These are phyloP conservation scores for Vulpes lagopus DNA, from an alignment of 2,113 vertebrate species.

Conservation along the genomic window DNA sequence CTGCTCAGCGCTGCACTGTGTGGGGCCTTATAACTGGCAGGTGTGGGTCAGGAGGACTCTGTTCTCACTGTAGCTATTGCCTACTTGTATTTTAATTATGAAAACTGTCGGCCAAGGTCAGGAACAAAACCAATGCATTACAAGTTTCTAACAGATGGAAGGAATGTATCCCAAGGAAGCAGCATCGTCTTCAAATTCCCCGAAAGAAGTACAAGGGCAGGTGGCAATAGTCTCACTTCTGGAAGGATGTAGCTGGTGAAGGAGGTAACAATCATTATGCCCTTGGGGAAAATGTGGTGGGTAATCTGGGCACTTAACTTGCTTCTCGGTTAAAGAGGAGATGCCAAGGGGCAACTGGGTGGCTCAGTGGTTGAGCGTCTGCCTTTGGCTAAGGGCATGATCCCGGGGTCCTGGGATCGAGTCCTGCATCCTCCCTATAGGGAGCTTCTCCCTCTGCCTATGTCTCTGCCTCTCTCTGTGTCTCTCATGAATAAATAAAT, in stretches of 20 bases:
- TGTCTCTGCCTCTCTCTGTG: too few species aligned
- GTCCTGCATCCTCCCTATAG: too few species aligned
- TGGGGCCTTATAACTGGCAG: not conserved
- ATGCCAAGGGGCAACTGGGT: not conserved
- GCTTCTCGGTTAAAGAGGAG: not conserved
- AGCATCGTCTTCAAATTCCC: not conserved
- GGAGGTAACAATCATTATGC: too few species aligned
- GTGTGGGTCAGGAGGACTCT: not conserved
- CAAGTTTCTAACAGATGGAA: constrained; percentile 1
- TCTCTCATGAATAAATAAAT: too few species aligned
- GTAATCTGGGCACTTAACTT: not conserved
- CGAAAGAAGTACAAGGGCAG: not conserved
- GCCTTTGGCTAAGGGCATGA: too few species aligned
- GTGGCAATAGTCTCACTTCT: not conserved
- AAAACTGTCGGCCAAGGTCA: not conserved
- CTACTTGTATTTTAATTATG: not conserved
- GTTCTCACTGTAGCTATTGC: not conserved
- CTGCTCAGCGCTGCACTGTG: not conserved
- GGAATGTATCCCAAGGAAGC: not conserved
- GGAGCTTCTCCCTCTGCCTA: too few species aligned
- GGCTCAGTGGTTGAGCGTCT: too few species aligned
- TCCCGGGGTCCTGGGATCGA: too few species aligned
- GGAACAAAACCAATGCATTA: not conserved
- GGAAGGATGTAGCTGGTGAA: not conserved
- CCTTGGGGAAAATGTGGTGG: not conserved